Evolutionary conservation across 1,140 invertebrate genomes (phyloP).

Genomic region (Drosophila asahinai): DNA sequence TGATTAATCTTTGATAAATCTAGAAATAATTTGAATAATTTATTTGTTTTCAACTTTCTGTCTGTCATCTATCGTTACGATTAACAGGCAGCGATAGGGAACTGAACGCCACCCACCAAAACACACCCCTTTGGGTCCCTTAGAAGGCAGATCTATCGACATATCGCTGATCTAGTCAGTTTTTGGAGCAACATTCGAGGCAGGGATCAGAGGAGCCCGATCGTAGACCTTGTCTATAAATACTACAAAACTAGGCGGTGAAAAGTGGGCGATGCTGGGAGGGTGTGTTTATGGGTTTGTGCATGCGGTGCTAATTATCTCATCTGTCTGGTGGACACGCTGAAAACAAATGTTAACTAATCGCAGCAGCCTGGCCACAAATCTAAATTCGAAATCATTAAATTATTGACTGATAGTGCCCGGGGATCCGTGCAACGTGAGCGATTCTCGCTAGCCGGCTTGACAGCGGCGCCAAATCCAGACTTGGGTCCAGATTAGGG

Average conservation of each 20-base stretch:
- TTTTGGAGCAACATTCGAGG: conserved; percentile 9
- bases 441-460: conserved; percentile 32
- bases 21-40: neutral
- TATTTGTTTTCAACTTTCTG: neutral
- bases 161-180: neutral
- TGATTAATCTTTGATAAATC: too few species aligned
- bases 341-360: conserved; percentile 79
- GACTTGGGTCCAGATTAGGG: conserved; percentile 22
- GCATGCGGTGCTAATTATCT: conserved; percentile 64
- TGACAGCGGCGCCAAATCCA: conserved; percentile 46
- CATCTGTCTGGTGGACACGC: conserved; percentile 69
- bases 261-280: conserved; percentile 3
- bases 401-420: conserved; percentile 65
- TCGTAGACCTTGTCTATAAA: conserved; percentile 61
- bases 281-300: conserved; percentile 25
- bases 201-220: conserved; percentile 15
- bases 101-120: conserved; percentile 9
- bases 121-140: conserved; percentile 19
- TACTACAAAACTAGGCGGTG: conserved; percentile 20
- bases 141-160: conserved; percentile 1
- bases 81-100: conserved; percentile 9
- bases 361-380: conserved; percentile 53
- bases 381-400: conserved; percentile 65
- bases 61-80: neutral
- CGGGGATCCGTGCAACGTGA: conserved; percentile 43